Evolutionary conservation across 2,797 vertebrate species (phyloP).

Genomic region (Calcarius lapponicus): DNA sequence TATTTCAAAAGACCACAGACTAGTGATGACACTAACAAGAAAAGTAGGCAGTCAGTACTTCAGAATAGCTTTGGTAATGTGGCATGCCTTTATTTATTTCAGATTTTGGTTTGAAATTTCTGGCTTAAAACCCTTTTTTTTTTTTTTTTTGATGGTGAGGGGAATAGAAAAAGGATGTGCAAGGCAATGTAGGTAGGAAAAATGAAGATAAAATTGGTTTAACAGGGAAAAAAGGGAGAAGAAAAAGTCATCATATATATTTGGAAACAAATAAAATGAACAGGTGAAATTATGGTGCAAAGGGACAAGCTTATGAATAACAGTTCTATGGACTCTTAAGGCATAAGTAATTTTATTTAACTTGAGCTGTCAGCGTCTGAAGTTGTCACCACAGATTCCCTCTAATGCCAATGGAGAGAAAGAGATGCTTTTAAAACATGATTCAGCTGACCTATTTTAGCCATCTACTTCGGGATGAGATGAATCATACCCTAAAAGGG

Average conservation of each 20-base stretch:
- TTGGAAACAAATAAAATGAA: neutral
- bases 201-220: neutral
- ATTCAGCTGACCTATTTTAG: conserved; percentile 50
- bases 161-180: neutral
- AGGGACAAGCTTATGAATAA: neutral
- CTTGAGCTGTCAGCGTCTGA: neutral
- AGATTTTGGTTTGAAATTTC: neutral
- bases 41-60: neutral
- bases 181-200: neutral
- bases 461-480: conserved; percentile 27
- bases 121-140: neutral
- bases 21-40: neutral
- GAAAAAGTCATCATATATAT: neutral
- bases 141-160: neutral
- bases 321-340: neutral
- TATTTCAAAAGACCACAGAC: neutral
- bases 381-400: neutral
- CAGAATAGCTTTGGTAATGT: neutral
- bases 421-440: conserved; percentile 1
- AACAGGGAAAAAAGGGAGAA: neutral
- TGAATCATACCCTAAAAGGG: conserved; percentile 28
- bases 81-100: neutral
- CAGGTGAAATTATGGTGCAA: neutral
- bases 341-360: conserved; percentile 1
- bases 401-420: neutral